These are phyloP conservation scores for Chlorospingus flavigularis DNA, from an alignment of 2,797 vertebrate genomes.

Conservation along the genomic window DNA sequence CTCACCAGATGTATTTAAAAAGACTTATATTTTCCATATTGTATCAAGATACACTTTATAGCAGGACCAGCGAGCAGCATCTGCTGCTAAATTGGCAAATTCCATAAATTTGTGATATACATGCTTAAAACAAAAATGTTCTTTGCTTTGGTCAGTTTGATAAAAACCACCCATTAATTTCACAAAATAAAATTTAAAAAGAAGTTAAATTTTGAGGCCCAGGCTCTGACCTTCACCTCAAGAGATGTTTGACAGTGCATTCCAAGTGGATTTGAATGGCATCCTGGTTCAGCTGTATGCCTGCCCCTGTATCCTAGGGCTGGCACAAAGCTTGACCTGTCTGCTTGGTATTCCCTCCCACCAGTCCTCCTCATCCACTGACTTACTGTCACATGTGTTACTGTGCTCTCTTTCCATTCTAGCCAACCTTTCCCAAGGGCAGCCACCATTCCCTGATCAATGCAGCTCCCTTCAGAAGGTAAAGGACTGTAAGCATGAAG, in stretches of 20 bases:
- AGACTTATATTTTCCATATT: background rate
- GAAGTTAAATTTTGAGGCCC: background rate
- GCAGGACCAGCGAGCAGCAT: background rate
- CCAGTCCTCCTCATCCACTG: background rate
- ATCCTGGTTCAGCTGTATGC: background rate
- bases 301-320: background rate
- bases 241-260: background rate
- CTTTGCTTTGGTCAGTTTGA: background rate
- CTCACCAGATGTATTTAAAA: background rate
- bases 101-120: background rate
- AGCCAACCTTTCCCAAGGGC: background rate
- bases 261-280: background rate
- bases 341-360: background rate
- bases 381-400: background rate
- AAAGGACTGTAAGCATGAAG: background rate
- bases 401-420: background rate
- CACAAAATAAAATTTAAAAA: background rate
- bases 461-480: background rate
- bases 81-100: background rate
- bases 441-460: rapidly evolving
- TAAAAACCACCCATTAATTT: background rate
- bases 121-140: background rate
- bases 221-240: background rate
- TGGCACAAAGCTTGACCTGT: background rate
- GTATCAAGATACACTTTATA: background rate